Evolutionary conservation across 2,888 invertebrate genomes (phyloP).

Genomic region (Limnephilus rhombicus): DNA sequence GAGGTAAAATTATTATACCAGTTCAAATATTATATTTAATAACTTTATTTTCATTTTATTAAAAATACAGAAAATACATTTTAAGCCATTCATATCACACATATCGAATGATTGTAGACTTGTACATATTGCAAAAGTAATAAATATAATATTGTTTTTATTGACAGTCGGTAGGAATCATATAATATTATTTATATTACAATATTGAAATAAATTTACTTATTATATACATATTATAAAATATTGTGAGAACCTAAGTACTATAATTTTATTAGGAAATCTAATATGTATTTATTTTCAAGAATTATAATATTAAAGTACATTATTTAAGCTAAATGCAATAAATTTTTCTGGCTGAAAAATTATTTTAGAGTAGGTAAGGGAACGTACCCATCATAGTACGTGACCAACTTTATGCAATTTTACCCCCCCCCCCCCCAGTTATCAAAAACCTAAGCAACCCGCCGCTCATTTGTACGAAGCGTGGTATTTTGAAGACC

Average conservation of each 20-base stretch:
- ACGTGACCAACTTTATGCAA: no score
- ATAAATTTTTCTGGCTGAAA: background rate
- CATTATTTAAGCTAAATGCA: background rate
- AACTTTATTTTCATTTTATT: background rate
- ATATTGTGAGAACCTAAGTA: background rate
- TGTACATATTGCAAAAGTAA: slow-evolving; percentile 3
- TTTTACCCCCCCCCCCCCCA: no score
- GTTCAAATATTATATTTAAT: background rate
- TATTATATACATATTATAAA: background rate
- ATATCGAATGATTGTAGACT: background rate
- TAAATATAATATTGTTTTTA: background rate
- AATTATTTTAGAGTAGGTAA: background rate
- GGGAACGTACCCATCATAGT: no score
- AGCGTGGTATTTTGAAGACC: no score
- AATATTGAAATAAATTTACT: background rate
- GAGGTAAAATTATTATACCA: background rate
- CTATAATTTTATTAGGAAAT: background rate
- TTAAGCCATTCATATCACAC: slow-evolving; percentile 10
- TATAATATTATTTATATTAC: background rate
- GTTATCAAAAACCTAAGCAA: no score
- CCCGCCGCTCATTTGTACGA: no score
- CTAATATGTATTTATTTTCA: background rate
- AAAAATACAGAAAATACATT: background rate
- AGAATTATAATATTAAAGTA: background rate
- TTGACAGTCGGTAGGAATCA: background rate